These are phyloP conservation scores for Oligia latruncula DNA, from an alignment of 2,888 invertebrate species.

Conservation along the genomic window DNA sequence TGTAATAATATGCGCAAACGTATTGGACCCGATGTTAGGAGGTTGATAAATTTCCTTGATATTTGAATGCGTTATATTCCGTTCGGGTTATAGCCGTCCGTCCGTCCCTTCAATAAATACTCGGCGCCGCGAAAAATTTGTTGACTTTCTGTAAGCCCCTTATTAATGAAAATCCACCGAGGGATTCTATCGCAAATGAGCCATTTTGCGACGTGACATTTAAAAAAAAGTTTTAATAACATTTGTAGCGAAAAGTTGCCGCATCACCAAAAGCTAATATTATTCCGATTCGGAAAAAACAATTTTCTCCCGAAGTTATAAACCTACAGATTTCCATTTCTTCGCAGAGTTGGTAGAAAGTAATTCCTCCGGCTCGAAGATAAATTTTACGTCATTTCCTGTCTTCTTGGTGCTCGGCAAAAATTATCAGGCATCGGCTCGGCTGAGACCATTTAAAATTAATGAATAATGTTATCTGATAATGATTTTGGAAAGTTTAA, in stretches of 20 bases:
- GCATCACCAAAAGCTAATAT: conserved; percentile 83
- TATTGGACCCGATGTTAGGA: conserved; percentile 85
- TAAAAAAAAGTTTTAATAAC: conserved; percentile 77
- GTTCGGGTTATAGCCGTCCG: conserved; percentile 80
- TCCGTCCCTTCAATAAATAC: conserved; percentile 84
- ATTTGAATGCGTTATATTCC: conserved; percentile 88
- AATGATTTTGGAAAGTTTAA: conserved; percentile 88
- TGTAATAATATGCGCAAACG: conserved; percentile 87
- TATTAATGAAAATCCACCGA: conserved; percentile 79
- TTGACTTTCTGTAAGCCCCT: conserved; percentile 77
- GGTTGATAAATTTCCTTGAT: conserved; percentile 88
- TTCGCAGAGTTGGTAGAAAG: conserved; percentile 85
- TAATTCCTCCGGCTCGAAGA: conserved; percentile 87
- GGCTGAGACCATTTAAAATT: conserved; percentile 88
- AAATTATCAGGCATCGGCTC: conserved; percentile 88
- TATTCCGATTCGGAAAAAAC: conserved; percentile 85
- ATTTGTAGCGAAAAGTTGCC: conserved; percentile 78
- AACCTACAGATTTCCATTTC: conserved; percentile 88
- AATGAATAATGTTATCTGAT: conserved; percentile 90
- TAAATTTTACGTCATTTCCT: conserved; percentile 89
- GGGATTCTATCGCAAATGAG: conserved; percentile 71
- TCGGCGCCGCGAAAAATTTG: conserved; percentile 76
- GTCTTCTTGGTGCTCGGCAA: conserved; percentile 83
- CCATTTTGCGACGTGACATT: conserved; percentile 65
- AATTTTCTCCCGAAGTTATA: conserved; percentile 86